Evolutionary conservation across 2,888 invertebrate species (phyloP).

Genomic region (Slavum lentiscoides): DNA sequence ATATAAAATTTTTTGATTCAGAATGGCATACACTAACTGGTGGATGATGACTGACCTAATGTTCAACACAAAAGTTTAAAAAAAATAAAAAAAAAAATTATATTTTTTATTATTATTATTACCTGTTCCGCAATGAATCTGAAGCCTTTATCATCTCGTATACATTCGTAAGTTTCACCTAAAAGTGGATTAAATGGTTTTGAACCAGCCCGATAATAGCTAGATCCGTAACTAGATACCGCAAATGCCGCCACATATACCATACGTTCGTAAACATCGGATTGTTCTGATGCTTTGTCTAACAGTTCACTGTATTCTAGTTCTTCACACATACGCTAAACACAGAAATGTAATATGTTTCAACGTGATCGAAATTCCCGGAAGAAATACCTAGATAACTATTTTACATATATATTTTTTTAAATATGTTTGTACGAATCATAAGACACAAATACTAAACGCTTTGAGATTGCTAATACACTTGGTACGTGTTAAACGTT

Average conservation of each 20-base stretch:
- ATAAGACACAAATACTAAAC: not conserved
- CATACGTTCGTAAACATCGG: slow-evolving; percentile 73
- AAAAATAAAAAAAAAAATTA: not conserved
- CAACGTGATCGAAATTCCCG: not conserved
- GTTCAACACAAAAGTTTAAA: slow-evolving; percentile 24
- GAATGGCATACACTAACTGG: slow-evolving; percentile 81
- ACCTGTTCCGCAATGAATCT: slow-evolving; percentile 79
- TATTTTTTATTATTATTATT: slow-evolving; percentile 44
- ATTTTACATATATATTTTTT: not conserved
- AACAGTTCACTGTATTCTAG: slow-evolving; percentile 80
- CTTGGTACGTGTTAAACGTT: no score
- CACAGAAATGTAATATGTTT: not conserved
- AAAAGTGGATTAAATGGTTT: slow-evolving; percentile 85
- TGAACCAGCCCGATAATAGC: slow-evolving; percentile 74
- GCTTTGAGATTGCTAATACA: not conserved
- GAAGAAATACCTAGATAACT: not conserved
- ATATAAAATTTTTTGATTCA: slow-evolving; percentile 74
- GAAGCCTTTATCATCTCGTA: slow-evolving; percentile 77
- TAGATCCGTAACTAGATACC: slow-evolving; percentile 76
- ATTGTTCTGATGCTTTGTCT: slow-evolving; percentile 72
- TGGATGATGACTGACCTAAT: slow-evolving; percentile 80
- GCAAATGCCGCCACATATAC: slow-evolving; percentile 79
- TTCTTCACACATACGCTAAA: slow-evolving; percentile 77
- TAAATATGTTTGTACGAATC: not conserved
- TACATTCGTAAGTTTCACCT: slow-evolving; percentile 81